Conservation (phyloP, 1,140 invertebrate genomes). For the Drosophila leontia region DNA sequence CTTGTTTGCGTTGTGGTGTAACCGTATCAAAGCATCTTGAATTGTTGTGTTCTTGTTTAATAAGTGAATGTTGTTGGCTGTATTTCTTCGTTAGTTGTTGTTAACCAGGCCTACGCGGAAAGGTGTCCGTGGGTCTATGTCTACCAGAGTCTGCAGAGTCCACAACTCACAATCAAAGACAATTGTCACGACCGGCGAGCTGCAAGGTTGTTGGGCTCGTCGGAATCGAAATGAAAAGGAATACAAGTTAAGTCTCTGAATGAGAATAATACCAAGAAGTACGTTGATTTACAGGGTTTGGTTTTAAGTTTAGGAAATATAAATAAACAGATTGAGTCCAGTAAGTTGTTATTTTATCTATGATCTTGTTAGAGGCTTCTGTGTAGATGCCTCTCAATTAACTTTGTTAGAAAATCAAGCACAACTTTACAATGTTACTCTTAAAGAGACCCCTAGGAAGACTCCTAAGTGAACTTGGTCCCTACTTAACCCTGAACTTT, state of each 20-base stretch:
- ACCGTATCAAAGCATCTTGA: conserved; percentile 57
- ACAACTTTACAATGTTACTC: neutral
- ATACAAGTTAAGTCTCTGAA: conserved; percentile 9
- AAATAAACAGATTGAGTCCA: neutral
- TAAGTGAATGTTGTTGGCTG: conserved; percentile 49
- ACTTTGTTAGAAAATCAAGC: neutral
- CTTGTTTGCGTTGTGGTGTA: conserved; percentile 55
- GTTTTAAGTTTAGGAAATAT: neutral
- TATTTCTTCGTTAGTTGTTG: conserved; percentile 23
- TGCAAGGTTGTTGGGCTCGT: conserved; percentile 27
- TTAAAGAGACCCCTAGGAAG: neutral
- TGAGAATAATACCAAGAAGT: conserved; percentile 12
- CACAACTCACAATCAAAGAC: conserved; percentile 14
- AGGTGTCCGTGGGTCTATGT: conserved; percentile 23
- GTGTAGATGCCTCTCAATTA: neutral
- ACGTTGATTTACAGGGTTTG: neutral
- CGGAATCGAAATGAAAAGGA: conserved; percentile 23
- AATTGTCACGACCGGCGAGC: conserved; percentile 37
- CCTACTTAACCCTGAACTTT: conserved; percentile 13
- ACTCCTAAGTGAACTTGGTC: neutral
- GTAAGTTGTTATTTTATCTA: neutral
- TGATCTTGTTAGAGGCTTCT: neutral
- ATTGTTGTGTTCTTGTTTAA: conserved; percentile 49
- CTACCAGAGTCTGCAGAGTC: conserved; percentile 1
- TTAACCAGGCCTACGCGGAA: conserved; percentile 54